Conservation (phyloP, 2,113 vertebrate genomes). For the Enhydra lutris region DNA sequence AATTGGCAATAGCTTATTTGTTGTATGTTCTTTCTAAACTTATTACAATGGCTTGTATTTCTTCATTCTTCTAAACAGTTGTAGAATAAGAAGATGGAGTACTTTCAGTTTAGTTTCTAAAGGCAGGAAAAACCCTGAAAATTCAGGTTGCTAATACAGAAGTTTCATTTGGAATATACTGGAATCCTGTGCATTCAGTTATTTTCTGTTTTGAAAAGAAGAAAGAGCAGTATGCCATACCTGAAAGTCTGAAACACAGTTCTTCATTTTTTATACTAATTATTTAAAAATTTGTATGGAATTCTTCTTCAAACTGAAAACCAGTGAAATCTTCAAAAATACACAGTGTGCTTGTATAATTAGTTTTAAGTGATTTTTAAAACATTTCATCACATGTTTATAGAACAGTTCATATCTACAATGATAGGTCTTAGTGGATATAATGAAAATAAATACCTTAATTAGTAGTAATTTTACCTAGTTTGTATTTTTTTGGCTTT, state of each 20-base stretch:
- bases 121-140: neutral
- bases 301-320: neutral
- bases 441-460: neutral
- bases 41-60: neutral
- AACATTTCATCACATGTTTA: neutral
- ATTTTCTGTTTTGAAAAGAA: conserved; percentile 29
- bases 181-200: neutral
- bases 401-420: neutral
- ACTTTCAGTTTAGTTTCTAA: neutral
- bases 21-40: neutral
- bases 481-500: neutral
- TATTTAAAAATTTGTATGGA: neutral
- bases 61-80: conserved; percentile 5
- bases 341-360: neutral
- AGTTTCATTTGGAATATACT: neutral
- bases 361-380: conserved; percentile 6
- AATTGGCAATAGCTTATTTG: neutral
- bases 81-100: neutral
- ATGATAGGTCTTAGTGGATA: neutral
- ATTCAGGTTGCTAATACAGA: neutral
- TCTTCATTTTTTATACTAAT: neutral
- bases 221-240: neutral
- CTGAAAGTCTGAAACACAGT: neutral
- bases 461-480: neutral
- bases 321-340: neutral